Percentiles rank a stretch among this genome's conserved stretches.
Conservation (phyloP, 2,888 invertebrate genomes). For the Dryococelus australis region DNA sequence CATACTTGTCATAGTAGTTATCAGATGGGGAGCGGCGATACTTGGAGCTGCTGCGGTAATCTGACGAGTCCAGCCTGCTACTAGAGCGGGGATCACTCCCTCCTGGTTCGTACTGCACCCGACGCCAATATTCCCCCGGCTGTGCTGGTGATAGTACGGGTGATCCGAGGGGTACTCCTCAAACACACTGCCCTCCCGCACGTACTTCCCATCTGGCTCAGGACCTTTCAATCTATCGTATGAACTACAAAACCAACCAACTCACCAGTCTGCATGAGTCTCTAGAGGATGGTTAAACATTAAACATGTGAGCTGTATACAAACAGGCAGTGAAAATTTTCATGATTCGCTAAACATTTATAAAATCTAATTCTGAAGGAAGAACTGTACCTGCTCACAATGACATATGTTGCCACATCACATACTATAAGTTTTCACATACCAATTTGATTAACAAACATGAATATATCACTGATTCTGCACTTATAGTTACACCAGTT, state of each 20-base stretch:
- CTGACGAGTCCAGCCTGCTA: slow-evolving; percentile 32
- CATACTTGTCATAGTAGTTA: slow-evolving; percentile 55
- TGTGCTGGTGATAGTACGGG: slow-evolving; percentile 53
- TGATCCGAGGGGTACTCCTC: slow-evolving; percentile 53
- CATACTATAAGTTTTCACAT: too few species aligned
- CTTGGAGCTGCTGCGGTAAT: slow-evolving; percentile 50
- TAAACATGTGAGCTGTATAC: too few species aligned
- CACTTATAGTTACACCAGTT: too few species aligned
- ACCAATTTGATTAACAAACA: too few species aligned
- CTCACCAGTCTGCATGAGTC: neutral
- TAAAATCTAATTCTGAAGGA: too few species aligned
- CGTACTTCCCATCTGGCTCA: slow-evolving; percentile 51
- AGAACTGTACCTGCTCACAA: too few species aligned
- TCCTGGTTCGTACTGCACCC: slow-evolving; percentile 56
- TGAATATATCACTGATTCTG: too few species aligned
- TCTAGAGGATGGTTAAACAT: too few species aligned
- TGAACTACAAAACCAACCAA: neutral
- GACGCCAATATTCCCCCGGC: slow-evolving; percentile 44
- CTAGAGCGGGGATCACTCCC: slow-evolving; percentile 17
- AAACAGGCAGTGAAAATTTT: too few species aligned
- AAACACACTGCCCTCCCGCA: slow-evolving; percentile 53
- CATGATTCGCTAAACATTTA: too few species aligned
- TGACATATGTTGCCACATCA: too few species aligned
- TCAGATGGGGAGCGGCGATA: slow-evolving; percentile 47
- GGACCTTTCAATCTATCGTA: slow-evolving; percentile 32